These are phyloP conservation scores for Anastrepha obliqua DNA, from an alignment of 1,140 invertebrate genomes.

Conservation along the genomic window DNA sequence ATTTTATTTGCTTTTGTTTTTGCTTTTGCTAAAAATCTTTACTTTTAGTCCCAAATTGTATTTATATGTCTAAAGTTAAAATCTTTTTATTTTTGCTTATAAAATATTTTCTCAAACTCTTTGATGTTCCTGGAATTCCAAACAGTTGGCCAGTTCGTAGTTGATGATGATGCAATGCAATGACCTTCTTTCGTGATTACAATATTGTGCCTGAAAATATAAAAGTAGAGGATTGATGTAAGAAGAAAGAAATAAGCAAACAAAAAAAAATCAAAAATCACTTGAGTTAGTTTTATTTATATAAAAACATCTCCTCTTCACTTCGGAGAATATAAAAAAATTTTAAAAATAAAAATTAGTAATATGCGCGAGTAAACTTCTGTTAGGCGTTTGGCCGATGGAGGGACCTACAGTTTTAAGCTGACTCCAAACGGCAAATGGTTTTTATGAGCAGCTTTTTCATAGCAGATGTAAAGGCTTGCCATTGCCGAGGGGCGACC, in stretches of 20 bases:
- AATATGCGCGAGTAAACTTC: too few relatives aligned
- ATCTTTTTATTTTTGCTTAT: slow-evolving; percentile 26
- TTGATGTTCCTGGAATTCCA: slow-evolving; percentile 1
- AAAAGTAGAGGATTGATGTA: not conserved
- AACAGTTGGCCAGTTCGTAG: not conserved
- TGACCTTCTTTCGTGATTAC: not conserved
- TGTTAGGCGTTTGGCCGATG: too few relatives aligned
- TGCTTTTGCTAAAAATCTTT: slow-evolving; percentile 42
- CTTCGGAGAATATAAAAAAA: too few relatives aligned
- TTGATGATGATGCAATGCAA: not conserved
- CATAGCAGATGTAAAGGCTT: too few relatives aligned
- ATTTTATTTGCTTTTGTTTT: not conserved
- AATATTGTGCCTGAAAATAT: not conserved
- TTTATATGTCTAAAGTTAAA: slow-evolving; percentile 57
- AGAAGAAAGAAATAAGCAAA: not conserved
- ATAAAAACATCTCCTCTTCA: too few relatives aligned
- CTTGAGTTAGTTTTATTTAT: too few relatives aligned
- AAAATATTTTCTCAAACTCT: not conserved
- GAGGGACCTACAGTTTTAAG: too few relatives aligned
- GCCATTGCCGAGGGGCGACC: too few relatives aligned
- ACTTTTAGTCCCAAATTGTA: slow-evolving; percentile 39
- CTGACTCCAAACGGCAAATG: too few relatives aligned
- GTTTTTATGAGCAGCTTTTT: too few relatives aligned
- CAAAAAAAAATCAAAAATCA: too few relatives aligned
- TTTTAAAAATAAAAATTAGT: too few relatives aligned